Evolutionary conservation across 2,888 invertebrate species (phyloP).

Genomic region (Poecilobothrus nobilitatus): DNA sequence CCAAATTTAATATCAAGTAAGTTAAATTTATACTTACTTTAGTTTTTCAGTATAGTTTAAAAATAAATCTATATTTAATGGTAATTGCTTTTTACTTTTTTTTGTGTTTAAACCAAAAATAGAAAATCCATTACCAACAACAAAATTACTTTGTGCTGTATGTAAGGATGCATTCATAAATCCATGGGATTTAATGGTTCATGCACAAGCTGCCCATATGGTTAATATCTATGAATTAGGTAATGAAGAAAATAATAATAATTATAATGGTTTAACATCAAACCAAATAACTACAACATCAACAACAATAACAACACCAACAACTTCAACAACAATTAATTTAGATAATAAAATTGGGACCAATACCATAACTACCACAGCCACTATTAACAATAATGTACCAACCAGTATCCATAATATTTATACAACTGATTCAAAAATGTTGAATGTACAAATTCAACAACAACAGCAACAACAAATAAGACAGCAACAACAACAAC

Average conservation of each 20-base stretch:
- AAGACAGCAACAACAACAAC: conserved; percentile 21
- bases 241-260: conserved; percentile 34
- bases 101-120: conserved; percentile 10
- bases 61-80: neutral
- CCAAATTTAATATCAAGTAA: conserved; percentile 42
- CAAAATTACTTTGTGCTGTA: conserved; percentile 54
- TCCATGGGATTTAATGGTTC: conserved; percentile 63
- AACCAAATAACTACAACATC: conserved; percentile 14
- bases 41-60: conserved; percentile 13
- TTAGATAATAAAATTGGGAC: conserved; percentile 12
- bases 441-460: conserved; percentile 11
- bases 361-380: conserved; percentile 9
- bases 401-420: neutral
- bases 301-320: conserved; percentile 10
- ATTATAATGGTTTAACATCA: conserved; percentile 21
- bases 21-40: conserved; percentile 17
- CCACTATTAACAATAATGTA: neutral
- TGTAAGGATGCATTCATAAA: conserved; percentile 58
- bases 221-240: conserved; percentile 60
- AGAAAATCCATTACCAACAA: conserved; percentile 40
- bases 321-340: conserved; percentile 8
- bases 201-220: conserved; percentile 61
- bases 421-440: neutral
- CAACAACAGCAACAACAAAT: conserved; percentile 22
- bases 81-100: neutral